Base-by-base conservation (phyloP, 1,140 invertebrate genomes). In the Drosophila ercepeae region DNA sequence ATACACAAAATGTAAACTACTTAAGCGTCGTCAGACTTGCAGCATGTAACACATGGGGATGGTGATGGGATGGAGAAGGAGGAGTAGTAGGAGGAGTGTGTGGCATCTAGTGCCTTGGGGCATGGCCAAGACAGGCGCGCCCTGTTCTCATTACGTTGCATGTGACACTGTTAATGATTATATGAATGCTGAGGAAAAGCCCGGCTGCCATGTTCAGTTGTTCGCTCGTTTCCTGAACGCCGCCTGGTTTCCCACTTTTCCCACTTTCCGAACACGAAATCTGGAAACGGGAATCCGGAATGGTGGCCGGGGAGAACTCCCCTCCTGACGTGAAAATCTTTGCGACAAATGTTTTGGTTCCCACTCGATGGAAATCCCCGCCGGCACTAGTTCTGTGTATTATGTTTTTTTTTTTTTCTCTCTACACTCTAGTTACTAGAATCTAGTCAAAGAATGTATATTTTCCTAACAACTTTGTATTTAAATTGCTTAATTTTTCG, bases 131-230 rank as follows among this genome's bases (percentile, higher is more conserved):
- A 54, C 69, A 73, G 68, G 49, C 69, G 59, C 75, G 79, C 68
- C 75, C 79, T 81, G 79, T 75, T 68, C 89, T 89, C 76, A 89
- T 89, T 89, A 89, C 89, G 84, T 81, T 65, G 81, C 84, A 89
- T 86, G 79, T 89, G 84, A 89, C 84, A 89, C 86, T 89, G 86
- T 89, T 89, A 89, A 89, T 89, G 79, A 89, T 89, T 89, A 89
- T 89, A 70, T 76, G 83, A 78, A 67, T 81, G 55, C 58, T 8
- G 13, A 18, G 39, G 39, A 18, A 44, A 16, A 65, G 48, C 29
- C 46, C 42, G 49, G 53, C 63, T 52, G 27, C 32, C 55, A 64
- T 65, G 51, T 75, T 64, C 29, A 32, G 46, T 84, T 78, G 52
- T 32, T 71, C 81, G 58, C 61, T 78, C 79, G 46, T 63, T 61